Percentiles rank a stretch among this genome's conserved stretches.
These are phyloP conservation scores for Spinus olivaceus DNA, from an alignment of 2,797 vertebrate species.

Conservation along the genomic window DNA sequence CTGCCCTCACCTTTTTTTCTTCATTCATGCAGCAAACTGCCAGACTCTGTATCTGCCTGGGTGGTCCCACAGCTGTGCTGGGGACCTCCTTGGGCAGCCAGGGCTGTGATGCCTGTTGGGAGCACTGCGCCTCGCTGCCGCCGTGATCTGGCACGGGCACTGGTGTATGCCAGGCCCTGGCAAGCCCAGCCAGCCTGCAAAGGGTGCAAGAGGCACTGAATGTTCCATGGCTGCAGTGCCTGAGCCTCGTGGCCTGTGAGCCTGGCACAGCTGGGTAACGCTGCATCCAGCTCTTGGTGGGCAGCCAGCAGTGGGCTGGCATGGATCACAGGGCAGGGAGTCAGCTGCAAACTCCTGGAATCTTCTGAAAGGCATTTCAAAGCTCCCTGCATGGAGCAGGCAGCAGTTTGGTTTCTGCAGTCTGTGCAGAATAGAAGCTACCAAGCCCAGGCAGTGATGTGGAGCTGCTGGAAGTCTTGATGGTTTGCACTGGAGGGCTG, in stretches of 20 bases:
- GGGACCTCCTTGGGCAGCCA: accelerated
- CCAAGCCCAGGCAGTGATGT: neutral
- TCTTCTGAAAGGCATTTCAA: neutral
- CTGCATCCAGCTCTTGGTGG: neutral
- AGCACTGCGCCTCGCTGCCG: accelerated
- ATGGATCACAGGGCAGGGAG: neutral
- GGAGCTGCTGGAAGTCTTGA: neutral
- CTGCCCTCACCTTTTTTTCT: neutral
- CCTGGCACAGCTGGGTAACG: neutral
- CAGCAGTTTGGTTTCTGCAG: neutral
- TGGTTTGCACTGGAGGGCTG: neutral
- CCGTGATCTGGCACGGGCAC: accelerated
- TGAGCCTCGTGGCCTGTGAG: accelerated
- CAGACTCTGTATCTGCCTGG: neutral
- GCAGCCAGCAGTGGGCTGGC: neutral
- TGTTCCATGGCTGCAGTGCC: neutral
- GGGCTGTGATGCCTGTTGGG: neutral
- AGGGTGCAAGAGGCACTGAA: neutral
- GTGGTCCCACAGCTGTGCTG: neutral
- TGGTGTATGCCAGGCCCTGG: neutral
- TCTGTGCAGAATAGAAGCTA: neutral
- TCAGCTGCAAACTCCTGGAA: neutral
- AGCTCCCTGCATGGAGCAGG: neutral
- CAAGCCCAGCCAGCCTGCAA: neutral
- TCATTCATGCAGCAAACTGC: neutral